Evolutionary conservation across 2,797 vertebrate species (phyloP), one percentile per base, ranked within the genome.

Genomic region (Mionectes olivaceus): DNA sequence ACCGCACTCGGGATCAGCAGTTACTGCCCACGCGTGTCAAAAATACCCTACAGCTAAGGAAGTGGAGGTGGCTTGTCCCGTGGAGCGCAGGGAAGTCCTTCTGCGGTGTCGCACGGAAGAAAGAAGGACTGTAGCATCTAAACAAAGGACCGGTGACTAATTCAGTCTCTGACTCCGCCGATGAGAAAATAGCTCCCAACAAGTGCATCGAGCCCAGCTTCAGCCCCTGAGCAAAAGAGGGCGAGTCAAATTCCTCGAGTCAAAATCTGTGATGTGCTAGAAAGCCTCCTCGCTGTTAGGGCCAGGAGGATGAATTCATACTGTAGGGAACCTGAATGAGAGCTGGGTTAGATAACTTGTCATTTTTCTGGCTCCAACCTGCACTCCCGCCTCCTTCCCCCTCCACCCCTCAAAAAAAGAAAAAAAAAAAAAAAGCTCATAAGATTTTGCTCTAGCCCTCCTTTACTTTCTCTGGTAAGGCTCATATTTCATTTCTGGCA

Each of bases 401-500:
- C 32, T 28, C 44, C 27, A 37, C 59, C 11, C 22, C 43, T 14
- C 10, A 0, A 46, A 79, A 80, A 81, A 28, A 57, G 70, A n/a
- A 27, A 63, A 52, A 47, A 67, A 35, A 27, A 39, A 37, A 23
- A 44, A 18, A 15, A 0, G 5, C 23, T 78, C 22, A 41, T 67
- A 87, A 80, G 73, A 92, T 78, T 94, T 90, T 86, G 47, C 50
- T 86, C 63, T 61, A 79, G 59, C 89, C 87, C 92, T 69, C 43
- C 73, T 87, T 84, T 80, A 44, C 82, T 83, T 91, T 73, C 84
- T 87, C 79, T 83, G 46, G 50, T 92, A 59, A 49, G 87, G 80
- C 82, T 97, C 95, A 41, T 86, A 93, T 97, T 96, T 97, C 95
- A 97, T 94, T 95, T 90, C 93, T 96, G 95, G 89, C 93, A 96